phyloP scores from a whole-genome alignment of 2,888 invertebrate genomes.

The Ichneumoninae sp. region DNA sequence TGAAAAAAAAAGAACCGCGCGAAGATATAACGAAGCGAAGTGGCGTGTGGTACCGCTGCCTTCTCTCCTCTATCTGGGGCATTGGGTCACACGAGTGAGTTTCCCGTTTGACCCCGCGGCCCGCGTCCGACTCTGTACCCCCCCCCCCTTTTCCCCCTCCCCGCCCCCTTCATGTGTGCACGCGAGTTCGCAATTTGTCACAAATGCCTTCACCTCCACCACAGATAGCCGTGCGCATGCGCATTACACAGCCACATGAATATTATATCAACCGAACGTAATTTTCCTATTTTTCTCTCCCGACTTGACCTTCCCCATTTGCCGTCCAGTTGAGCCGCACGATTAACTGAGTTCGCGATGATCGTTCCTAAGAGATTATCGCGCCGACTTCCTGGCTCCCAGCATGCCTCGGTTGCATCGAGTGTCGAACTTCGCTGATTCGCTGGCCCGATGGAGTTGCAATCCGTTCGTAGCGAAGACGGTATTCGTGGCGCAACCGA shows the following conservation, averaged over 20 bases:
- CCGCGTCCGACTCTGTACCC: conserved; percentile 52
- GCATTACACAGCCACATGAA: neutral
- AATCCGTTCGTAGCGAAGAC: conserved; percentile 1
- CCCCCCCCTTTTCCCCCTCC: neutral
- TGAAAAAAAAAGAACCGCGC: conserved; percentile 15
- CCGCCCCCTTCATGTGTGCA: conserved; percentile 41
- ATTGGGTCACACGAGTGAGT: conserved; percentile 81
- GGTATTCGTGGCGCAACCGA: conserved; percentile 49
- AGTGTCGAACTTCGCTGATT: conserved; percentile 11
- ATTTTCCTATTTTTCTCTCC: conserved; percentile 22
- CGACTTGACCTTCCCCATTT: neutral
- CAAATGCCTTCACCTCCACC: conserved; percentile 38
- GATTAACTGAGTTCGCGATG: conserved; percentile 21
- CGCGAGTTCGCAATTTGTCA: conserved; percentile 56
- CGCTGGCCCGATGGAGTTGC: neutral
- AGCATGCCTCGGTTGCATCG: neutral
- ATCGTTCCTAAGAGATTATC: conserved; percentile 10
- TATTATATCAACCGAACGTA: conserved; percentile 13
- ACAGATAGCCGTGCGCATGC: neutral
- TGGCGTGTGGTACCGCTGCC: conserved; percentile 66
- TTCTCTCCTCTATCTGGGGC: conserved; percentile 76
- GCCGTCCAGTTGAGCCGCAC: neutral
- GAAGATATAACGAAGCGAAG: conserved; percentile 68
- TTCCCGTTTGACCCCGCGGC: conserved; percentile 78
- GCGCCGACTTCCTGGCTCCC: neutral